Percentiles rank a stretch among this genome's conserved stretches.
phyloP scores from a whole-genome alignment of 2,888 invertebrate genomes.

The Philhelius pedissequus region DNA sequence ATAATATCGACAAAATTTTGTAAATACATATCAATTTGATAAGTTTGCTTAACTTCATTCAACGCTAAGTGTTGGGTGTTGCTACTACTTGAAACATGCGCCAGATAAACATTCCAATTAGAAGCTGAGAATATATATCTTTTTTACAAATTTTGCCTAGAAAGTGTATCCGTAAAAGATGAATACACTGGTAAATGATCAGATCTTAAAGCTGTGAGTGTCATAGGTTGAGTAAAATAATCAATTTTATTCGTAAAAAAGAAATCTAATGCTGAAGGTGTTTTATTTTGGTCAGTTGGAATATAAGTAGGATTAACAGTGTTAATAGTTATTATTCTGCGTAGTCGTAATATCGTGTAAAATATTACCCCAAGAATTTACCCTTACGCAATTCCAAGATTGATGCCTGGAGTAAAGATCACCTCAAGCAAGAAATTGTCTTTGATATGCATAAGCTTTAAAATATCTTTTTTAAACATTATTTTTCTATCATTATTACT shows the following conservation, averaged over 20 bases:
- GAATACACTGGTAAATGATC: too few species aligned
- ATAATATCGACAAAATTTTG: too few species aligned
- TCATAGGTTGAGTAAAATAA: too few species aligned
- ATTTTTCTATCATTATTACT: not conserved
- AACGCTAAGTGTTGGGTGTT: not conserved
- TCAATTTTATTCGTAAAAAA: conserved; percentile 1
- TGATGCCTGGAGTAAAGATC: not conserved
- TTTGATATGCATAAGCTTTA: too few species aligned
- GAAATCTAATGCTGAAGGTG: conserved; percentile 15
- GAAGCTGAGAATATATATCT: too few species aligned
- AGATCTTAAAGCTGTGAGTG: too few species aligned
- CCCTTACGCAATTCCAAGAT: conserved; percentile 20
- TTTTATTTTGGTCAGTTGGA: not conserved
- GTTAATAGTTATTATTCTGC: not conserved
- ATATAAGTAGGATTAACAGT: conserved; percentile 25
- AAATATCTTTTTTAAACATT: not conserved
- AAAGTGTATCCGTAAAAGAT: too few species aligned
- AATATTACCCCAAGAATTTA: conserved; percentile 34
- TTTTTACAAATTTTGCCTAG: too few species aligned
- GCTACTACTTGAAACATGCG: not conserved
- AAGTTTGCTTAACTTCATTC: too few species aligned
- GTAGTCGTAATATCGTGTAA: conserved; percentile 11
- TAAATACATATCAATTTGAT: too few species aligned
- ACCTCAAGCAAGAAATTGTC: too few species aligned
- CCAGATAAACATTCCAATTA: not conserved